Base-by-base conservation (phyloP, 2,888 invertebrate species). In the Odontocolon sp. region DNA sequence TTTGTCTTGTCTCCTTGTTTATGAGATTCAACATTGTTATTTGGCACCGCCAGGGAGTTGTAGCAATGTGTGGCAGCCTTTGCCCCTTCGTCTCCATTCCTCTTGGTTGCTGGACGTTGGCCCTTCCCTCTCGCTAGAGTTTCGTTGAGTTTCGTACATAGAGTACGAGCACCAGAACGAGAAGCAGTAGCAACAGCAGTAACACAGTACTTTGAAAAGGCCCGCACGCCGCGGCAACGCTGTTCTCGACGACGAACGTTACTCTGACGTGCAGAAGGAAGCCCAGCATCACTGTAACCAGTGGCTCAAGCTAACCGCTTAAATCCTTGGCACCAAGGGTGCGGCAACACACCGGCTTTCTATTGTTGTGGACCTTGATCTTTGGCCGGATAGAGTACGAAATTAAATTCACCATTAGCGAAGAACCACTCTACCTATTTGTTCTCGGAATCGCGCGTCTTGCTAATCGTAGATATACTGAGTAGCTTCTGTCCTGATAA, bases 1-100 rank as follows among this genome's bases (percentile, higher is more conserved):
- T 90, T 90, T 90, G 90, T 90, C 90, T 90, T 90, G 90, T 90
- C 89, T 89, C 88, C 89, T 90, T 90, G 90, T 90, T 90, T 90
- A 90, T 90, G 90, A 90, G 90, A 90, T 90, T 89, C 90, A 87
- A 89, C 90, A 90, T 90, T 90, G 90, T 90, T 90, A 90, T 90
- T 90, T 90, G 90, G 90, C 90, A 89, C 90, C 89, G 87, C 86
- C 87, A 84, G 89, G 87, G 88, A 90, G 89, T 90, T 82, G 66
- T 72, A 77, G 71, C 84, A 85, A 85, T 85, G 85, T 85, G 86
- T 84, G 84, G 78, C 64, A 57, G 70, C 67, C 77, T 79, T 81
- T 80, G 70, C 70, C 64, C 64, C 45, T 42, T 52, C 57, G 74
- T 77, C 77, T 77, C 68, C 67, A 67, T 47, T 77, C 70, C 74